phyloP scores from a whole-genome alignment of 2,888 invertebrate genomes.

The Acanthoscelides obtectus region DNA sequence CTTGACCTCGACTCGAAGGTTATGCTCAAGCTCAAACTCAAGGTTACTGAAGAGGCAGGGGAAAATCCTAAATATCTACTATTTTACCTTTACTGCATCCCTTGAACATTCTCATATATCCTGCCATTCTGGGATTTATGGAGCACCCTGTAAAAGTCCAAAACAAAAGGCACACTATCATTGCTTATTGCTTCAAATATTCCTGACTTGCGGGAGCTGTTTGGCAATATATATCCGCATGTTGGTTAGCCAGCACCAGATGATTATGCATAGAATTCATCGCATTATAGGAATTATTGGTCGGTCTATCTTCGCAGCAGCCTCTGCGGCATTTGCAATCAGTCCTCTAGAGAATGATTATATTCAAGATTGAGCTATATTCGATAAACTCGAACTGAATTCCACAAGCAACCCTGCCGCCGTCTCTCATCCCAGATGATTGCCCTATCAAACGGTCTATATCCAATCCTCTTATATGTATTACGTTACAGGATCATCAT shows the following conservation, averaged over 20 bases:
- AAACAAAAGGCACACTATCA: too few species aligned
- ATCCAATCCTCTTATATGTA: not conserved
- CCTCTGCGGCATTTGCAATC: slow-evolving; percentile 36
- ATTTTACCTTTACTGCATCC: too few species aligned
- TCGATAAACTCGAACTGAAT: slow-evolving; percentile 22
- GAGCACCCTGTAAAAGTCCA: too few species aligned
- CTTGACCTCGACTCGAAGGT: too few species aligned
- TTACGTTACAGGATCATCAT: not conserved
- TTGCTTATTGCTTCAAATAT: not conserved
- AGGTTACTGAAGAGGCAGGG: too few species aligned
- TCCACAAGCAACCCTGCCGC: slow-evolving; percentile 6
- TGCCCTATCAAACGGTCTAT: not conserved
- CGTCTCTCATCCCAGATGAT: slow-evolving; percentile 15
- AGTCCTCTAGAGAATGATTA: slow-evolving; percentile 40
- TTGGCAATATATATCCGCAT: not conserved
- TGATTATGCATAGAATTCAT: not conserved
- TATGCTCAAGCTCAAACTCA: too few species aligned
- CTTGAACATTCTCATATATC: too few species aligned
- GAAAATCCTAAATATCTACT: too few species aligned
- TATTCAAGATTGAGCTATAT: slow-evolving; percentile 28
- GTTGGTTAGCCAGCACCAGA: not conserved
- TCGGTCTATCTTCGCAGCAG: not conserved
- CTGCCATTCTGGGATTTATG: too few species aligned
- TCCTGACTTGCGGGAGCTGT: not conserved
- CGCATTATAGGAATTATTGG: not conserved